Conservation (phyloP, 2,888 invertebrate species). For the Conomelus anceps region DNA sequence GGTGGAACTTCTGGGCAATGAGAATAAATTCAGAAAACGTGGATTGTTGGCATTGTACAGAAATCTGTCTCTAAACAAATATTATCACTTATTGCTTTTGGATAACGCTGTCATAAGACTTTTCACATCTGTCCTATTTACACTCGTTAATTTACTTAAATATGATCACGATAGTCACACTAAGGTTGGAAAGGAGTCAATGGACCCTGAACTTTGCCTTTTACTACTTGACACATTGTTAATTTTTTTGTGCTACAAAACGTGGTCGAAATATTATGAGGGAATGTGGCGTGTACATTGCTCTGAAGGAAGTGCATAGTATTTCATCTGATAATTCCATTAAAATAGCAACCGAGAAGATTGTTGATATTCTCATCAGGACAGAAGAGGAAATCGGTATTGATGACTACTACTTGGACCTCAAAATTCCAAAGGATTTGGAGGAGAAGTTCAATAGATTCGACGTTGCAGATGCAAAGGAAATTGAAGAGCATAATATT, state of each 20-base stretch:
- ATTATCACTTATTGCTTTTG: not conserved
- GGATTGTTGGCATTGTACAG: not conserved
- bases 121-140: not conserved
- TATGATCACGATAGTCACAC: not conserved
- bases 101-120: not conserved
- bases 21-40: not conserved
- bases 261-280: not conserved
- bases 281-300: not conserved
- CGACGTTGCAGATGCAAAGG: not conserved
- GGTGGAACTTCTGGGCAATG: not conserved
- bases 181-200: no score
- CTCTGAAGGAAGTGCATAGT: not conserved
- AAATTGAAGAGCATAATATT: not conserved
- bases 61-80: not conserved
- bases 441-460: not conserved
- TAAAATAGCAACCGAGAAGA: not conserved
- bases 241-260: not conserved
- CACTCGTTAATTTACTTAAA: not conserved
- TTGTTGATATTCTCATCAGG: not conserved
- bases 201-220: not conserved
- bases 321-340: not conserved
- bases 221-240: not conserved
- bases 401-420: not conserved
- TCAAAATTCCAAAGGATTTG: not conserved
- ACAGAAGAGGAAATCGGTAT: not conserved